Evolutionary conservation across 2,113 vertebrate species (phyloP), one percentile per base, ranked within the genome.

Genomic region (Rousettus leschenaultii): DNA sequence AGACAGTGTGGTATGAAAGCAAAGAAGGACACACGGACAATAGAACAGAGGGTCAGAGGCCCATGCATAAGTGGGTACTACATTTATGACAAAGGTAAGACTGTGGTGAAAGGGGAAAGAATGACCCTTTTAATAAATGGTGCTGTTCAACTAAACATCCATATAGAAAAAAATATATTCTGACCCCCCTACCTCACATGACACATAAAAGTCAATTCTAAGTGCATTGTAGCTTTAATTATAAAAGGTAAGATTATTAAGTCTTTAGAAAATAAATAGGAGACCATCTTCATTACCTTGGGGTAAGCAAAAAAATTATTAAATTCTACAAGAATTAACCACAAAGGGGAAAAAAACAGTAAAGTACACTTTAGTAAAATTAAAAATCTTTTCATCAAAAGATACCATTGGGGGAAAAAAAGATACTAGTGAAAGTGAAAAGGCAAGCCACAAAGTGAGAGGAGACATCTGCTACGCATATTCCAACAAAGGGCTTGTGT

Each of bases 381-480:
- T 78, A 88, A 88, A 88, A 80, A 87, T 77, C 51, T 85, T 85
- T 55, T 89, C 86, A 84, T 88, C 10, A 77, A 90, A 91, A 63
- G n/a, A 63, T 71, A 85, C 59, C 43, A 92, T 11, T 73, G 10
- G 21, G 8, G 26, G 14, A 59, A 61, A 8, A 78, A 70, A 78
- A 92, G 24, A 70, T 63, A 84, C 70, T 28, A 70, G 9, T 83
- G 5, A 65, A 85, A 89, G 30, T 43, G 51, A 61, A 95, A 95
- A 96, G n/a, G 7, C 28, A 95, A 83, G 51, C 30, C 57, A 82
- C 30, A 53, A 40, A 61, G 38, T 26, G 40, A 12, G 15, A 83
- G 65, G 71, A 53, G 45, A 16, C n/a, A 45, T 88, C 40, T 70
- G 63, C 24, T 73, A 68, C 28, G 35, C 9, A 21, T 40, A 24